Percentiles rank a stretch among this genome's conserved stretches.
phyloP scores from a whole-genome alignment of 2,888 invertebrate species.

The Chloromyia formosa region DNA sequence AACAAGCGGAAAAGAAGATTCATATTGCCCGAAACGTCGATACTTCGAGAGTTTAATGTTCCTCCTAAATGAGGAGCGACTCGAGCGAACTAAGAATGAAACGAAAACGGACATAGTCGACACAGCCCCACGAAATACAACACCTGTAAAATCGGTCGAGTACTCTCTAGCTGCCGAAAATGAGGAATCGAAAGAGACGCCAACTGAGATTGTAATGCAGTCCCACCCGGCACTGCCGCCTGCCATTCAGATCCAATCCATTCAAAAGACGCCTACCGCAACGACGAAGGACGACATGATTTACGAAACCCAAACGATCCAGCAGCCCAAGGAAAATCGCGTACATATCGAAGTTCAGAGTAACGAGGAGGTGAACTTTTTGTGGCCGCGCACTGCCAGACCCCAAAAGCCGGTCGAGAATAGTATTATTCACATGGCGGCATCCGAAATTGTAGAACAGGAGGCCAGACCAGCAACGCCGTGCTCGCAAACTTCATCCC shows the following conservation, averaged over 20 bases:
- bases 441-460: conserved; percentile 42
- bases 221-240: background rate
- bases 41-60: conserved; percentile 64
- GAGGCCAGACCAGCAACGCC: conserved; percentile 38
- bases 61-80: conserved; percentile 61
- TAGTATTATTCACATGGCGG: conserved; percentile 49
- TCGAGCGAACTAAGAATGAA: conserved; percentile 53
- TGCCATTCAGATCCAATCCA: background rate
- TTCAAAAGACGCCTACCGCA: background rate
- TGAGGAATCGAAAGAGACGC: conserved; percentile 37
- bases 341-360: conserved; percentile 52
- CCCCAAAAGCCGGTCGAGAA: conserved; percentile 38
- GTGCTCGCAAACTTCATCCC: conserved; percentile 45
- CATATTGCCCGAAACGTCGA: conserved; percentile 61
- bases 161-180: conserved; percentile 42
- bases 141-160: conserved; percentile 44
- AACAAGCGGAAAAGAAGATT: conserved; percentile 61
- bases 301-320: conserved; percentile 45
- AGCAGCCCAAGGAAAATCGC: conserved; percentile 47
- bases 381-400: conserved; percentile 45
- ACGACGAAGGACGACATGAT: conserved; percentile 44
- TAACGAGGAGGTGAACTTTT: conserved; percentile 50
- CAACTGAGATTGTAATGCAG: conserved; percentile 22
- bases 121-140: conserved; percentile 50
- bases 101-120: conserved; percentile 54